These are phyloP conservation scores for Drosophila aff. DNA, from an alignment of 1,140 invertebrate genomes.

Conservation along the genomic window DNA sequence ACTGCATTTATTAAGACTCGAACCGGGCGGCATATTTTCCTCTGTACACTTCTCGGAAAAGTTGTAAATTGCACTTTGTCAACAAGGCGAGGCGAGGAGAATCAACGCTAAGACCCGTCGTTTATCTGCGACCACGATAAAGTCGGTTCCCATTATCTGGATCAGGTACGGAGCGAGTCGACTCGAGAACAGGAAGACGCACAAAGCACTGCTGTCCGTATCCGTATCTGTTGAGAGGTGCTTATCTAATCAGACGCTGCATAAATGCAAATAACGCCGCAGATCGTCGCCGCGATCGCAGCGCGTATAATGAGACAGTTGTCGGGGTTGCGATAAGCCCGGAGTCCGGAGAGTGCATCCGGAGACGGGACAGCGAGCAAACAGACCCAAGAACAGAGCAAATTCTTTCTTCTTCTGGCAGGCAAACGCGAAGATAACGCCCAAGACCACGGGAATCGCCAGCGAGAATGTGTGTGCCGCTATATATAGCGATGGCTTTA, in stretches of 20 bases:
- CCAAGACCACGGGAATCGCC: slow-evolving; percentile 33
- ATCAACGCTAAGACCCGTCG: slow-evolving; percentile 68
- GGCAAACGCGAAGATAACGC: slow-evolving; percentile 50
- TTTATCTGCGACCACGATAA: slow-evolving; percentile 72
- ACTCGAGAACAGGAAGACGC: slow-evolving; percentile 75
- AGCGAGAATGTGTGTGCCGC: slow-evolving; percentile 40
- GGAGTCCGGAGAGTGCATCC: slow-evolving; percentile 64
- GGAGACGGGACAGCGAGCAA: slow-evolving; percentile 64
- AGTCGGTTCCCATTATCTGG: slow-evolving; percentile 70
- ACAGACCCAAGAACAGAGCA: slow-evolving; percentile 79
- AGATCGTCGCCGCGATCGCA: slow-evolving; percentile 65
- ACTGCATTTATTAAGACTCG: slow-evolving; percentile 62
- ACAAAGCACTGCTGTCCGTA: slow-evolving; percentile 37
- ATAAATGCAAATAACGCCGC: slow-evolving; percentile 76
- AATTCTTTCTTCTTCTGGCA: slow-evolving; percentile 78
- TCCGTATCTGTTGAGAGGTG: slow-evolving; percentile 34
- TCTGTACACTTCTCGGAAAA: slow-evolving; percentile 74
- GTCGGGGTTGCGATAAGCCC: slow-evolving; percentile 67
- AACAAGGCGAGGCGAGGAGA: slow-evolving; percentile 62
- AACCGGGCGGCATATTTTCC: slow-evolving; percentile 54
- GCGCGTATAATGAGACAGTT: slow-evolving; percentile 68
- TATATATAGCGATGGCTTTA: slow-evolving; percentile 49
- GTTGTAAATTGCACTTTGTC: slow-evolving; percentile 79
- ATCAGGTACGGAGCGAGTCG: slow-evolving; percentile 32
- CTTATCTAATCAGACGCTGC: slow-evolving; percentile 80